These are phyloP conservation scores for Unio pictorum DNA, from an alignment of 2,888 invertebrate species.

Conservation along the genomic window DNA sequence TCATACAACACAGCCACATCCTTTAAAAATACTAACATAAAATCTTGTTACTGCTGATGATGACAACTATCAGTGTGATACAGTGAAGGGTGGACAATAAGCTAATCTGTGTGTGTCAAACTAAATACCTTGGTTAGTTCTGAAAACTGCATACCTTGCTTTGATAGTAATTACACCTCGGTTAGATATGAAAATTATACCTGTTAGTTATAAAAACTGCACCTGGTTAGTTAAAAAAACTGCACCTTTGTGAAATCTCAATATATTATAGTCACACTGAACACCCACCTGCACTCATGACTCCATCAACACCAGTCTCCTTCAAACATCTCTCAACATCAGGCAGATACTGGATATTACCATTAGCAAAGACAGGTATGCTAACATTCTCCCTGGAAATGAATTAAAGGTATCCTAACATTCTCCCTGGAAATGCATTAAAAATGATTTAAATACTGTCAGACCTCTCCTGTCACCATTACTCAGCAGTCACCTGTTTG, in stretches of 20 bases:
- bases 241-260: not conserved
- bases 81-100: too few relatives aligned
- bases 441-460: too few relatives aligned
- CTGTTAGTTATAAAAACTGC: not conserved
- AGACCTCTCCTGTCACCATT: too few relatives aligned
- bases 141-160: not conserved
- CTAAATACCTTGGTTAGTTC: too few relatives aligned
- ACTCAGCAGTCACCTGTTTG: too few relatives aligned
- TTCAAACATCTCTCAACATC: conserved; percentile 89
- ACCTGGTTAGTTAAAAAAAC: not conserved
- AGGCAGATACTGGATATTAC: conserved; percentile 92
- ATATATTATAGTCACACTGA: not conserved
- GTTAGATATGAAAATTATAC: not conserved
- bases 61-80: too few relatives aligned
- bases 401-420: conserved; percentile 82
- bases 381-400: conserved; percentile 82
- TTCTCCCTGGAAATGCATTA: conserved; percentile 77
- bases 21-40: too few relatives aligned
- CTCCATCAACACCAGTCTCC: conserved; percentile 84
- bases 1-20: too few relatives aligned
- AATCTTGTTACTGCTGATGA: too few relatives aligned
- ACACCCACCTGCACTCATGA: conserved; percentile 74
- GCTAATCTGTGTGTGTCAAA: too few relatives aligned
- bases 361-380: conserved; percentile 97
- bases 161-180: not conserved